Percentiles rank a stretch among this genome's conserved stretches.
phyloP scores from a whole-genome alignment of 1,140 invertebrate genomes.

The Radopholus similis region DNA sequence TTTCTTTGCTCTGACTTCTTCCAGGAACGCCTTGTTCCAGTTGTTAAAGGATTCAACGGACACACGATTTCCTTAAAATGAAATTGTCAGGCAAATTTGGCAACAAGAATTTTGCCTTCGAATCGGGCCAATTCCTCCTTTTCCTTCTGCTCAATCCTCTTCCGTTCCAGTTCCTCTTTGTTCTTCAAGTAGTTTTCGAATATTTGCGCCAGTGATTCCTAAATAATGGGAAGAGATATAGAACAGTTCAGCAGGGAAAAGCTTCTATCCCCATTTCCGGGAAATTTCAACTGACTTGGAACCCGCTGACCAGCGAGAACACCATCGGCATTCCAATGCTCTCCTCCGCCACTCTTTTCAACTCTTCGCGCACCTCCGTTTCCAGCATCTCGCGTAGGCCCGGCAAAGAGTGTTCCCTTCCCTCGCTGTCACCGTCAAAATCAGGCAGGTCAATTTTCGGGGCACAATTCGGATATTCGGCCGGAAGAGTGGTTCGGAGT shows the following conservation, averaged over 20 bases:
- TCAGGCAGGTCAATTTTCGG: constrained; percentile 15
- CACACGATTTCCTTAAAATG: constrained; percentile 25
- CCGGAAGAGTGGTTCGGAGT: constrained; percentile 14
- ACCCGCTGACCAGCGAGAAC: constrained; percentile 14
- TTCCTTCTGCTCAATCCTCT: constrained; percentile 6
- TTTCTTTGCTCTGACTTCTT: constrained; percentile 1
- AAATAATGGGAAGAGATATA: neutral
- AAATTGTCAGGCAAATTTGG: neutral
- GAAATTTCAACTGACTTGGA: constrained; percentile 10
- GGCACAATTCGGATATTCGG: constrained; percentile 26
- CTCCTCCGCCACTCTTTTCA: constrained; percentile 12
- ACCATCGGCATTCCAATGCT: constrained; percentile 30
- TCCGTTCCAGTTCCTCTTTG: neutral
- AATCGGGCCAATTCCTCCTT: constrained; percentile 9
- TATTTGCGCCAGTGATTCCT: neutral
- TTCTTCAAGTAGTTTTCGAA: constrained; percentile 7
- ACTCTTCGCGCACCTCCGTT: neutral
- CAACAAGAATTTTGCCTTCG: constrained; percentile 1
- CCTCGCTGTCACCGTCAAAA: neutral
- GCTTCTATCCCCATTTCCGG: neutral
- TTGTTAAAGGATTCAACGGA: constrained; percentile 25
- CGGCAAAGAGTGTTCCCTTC: too few relatives aligned
- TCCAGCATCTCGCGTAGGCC: neutral
- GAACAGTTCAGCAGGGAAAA: neutral
- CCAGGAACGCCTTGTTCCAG: constrained; percentile 22